Conservation (phyloP, 1,140 invertebrate genomes). For the Caligus rogercresseyi region DNA sequence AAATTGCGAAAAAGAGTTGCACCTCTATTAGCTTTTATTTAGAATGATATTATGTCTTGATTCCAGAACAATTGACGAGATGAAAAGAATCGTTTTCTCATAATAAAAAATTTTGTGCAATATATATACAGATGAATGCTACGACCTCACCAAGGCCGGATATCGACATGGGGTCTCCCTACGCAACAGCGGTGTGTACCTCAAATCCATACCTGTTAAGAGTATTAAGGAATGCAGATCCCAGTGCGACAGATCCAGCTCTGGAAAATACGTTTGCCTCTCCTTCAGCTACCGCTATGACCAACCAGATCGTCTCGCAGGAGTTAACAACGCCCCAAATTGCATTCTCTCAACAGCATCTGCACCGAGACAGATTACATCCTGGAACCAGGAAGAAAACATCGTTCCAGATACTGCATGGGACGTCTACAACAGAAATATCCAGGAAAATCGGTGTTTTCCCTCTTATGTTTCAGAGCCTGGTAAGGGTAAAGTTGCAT, state of each 20-base stretch:
- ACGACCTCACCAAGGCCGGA: neutral
- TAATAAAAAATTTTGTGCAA: too few relatives aligned
- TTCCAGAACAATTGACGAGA: too few relatives aligned
- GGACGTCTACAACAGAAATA: neutral
- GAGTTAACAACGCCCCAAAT: neutral
- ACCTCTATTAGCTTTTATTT: too few relatives aligned
- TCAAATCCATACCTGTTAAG: neutral
- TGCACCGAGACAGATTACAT: neutral
- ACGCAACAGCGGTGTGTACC: neutral
- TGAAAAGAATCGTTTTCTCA: too few relatives aligned
- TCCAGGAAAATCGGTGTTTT: neutral
- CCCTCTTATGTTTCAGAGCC: too few relatives aligned
- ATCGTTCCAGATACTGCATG: neutral
- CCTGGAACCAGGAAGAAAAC: neutral
- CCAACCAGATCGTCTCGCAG: neutral
- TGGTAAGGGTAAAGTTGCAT: too few relatives aligned
- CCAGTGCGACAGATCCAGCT: neutral
- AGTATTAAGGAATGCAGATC: neutral
- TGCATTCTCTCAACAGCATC: neutral
- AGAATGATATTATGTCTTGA: too few relatives aligned
- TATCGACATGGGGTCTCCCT: neutral
- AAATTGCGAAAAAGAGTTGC: too few relatives aligned
- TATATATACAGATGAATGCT: neutral
- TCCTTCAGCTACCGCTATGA: neutral
- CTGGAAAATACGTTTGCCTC: neutral